Conservation (phyloP, 92 coral and sea anemone species). For the Actinernus sp. region DNA sequence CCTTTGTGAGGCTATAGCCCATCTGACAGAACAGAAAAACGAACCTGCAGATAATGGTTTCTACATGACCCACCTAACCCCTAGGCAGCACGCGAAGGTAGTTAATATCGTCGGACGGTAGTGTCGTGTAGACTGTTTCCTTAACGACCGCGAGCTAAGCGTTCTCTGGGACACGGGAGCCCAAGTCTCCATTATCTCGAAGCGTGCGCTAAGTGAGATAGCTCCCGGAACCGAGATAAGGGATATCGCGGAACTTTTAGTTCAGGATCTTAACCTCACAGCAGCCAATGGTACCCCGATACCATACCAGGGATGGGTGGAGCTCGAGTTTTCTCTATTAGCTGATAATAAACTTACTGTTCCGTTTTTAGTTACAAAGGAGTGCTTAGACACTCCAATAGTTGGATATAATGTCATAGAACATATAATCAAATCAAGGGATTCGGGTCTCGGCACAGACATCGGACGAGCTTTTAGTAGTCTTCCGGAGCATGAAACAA, state of each 20-base stretch:
- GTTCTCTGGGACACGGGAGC: constrained; percentile 85
- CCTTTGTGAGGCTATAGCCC: constrained; percentile 25
- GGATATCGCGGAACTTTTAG: constrained; percentile 56
- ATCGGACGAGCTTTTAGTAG: constrained; percentile 7
- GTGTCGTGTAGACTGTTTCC: constrained; percentile 26
- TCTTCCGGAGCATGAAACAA: constrained; percentile 3
- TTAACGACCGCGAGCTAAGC: constrained; percentile 23
- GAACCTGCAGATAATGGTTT: background rate
- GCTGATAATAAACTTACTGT: constrained; percentile 21
- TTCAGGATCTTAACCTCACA: constrained; percentile 5
- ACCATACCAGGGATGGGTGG: constrained; percentile 57
- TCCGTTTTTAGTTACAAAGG: constrained; percentile 51
- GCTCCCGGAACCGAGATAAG: constrained; percentile 31
- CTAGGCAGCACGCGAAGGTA: constrained; percentile 35
- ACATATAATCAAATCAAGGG: constrained; percentile 18
- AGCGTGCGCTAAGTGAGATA: constrained; percentile 5
- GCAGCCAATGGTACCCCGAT: constrained; percentile 57
- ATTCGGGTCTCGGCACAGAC: too few relatives aligned
- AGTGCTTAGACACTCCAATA: constrained; percentile 35
- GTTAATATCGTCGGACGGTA: constrained; percentile 33
- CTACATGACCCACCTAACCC: constrained; percentile 13
- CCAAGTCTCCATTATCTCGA: constrained; percentile 57
- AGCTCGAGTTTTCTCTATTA: constrained; percentile 13
- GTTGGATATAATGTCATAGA: constrained; percentile 60
- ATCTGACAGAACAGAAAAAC: background rate